Conservation (phyloP, 2,797 vertebrate species). For the Pempheris klunzingeri region DNA sequence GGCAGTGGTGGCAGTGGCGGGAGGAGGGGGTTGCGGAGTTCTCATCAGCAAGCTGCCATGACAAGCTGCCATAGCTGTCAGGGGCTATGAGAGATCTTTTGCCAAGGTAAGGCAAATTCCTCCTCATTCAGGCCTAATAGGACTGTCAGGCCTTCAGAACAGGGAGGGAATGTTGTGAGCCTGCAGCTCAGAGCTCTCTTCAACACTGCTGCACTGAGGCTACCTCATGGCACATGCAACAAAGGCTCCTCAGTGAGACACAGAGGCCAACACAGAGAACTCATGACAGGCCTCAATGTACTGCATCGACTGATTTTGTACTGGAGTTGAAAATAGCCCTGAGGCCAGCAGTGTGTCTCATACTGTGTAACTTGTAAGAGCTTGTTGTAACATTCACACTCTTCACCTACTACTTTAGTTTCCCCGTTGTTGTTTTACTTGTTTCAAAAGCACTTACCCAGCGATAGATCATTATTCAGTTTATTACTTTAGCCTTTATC, state of each 20-base stretch:
- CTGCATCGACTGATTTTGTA: slow-evolving; percentile 40
- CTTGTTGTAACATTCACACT: slow-evolving; percentile 42
- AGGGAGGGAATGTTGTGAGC: slow-evolving; percentile 47
- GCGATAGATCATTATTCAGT: neutral
- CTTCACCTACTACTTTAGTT: slow-evolving; percentile 37
- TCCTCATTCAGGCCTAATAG: slow-evolving; percentile 77
- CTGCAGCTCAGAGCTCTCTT: slow-evolving; percentile 60
- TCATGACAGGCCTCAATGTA: slow-evolving; percentile 67
- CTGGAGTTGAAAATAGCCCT: slow-evolving; percentile 57
- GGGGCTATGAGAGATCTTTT: slow-evolving; percentile 73
- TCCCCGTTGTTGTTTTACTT: neutral
- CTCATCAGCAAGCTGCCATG: slow-evolving; percentile 75
- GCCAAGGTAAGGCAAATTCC: slow-evolving; percentile 78
- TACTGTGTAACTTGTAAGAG: slow-evolving; percentile 47
- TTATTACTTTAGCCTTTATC: neutral
- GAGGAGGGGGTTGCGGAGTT: slow-evolving; percentile 43
- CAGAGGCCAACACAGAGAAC: slow-evolving; percentile 44
- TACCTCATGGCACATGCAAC: slow-evolving; percentile 67
- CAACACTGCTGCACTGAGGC: slow-evolving; percentile 43
- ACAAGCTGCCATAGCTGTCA: slow-evolving; percentile 79
- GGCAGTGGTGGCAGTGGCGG: slow-evolving; percentile 18
- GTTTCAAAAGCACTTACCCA: neutral
- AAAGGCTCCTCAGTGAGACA: slow-evolving; percentile 66
- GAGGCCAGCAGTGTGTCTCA: slow-evolving; percentile 43
- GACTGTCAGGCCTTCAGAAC: slow-evolving; percentile 76